Base-by-base conservation (phyloP, 2,113 vertebrate genomes). In the Odontesthes bonariensis region DNA sequence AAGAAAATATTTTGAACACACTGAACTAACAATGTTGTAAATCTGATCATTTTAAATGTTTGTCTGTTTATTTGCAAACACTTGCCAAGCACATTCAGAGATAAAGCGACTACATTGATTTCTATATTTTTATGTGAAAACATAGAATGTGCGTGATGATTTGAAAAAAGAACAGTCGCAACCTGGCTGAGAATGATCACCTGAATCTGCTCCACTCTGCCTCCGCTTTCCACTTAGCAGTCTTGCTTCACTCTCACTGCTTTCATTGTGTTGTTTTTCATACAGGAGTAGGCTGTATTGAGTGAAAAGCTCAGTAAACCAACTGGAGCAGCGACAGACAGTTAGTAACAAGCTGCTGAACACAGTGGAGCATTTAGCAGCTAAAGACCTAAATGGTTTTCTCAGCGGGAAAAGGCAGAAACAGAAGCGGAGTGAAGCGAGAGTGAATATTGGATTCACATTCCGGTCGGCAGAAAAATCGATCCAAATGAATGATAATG, bases 401-500 rank as follows among this genome's bases (percentile, higher is more conserved):
- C 44, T 38, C 55, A 60, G 56, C 56, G 27, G 56, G 68, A 57
- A 12, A 12, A 31, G 22, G 9, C 19, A 9, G 8, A 38, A 70
- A 47, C 56, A 46, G 0, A 27, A 46, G 9, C 10, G 23, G 6
- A 16, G 23, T 9, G 8, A 23, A 16, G 49, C 22, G 10, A 35
- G 27, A 51, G 32, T 20, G 10, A 40, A 62, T 20, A 69, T 14
- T 49, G 42, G 31, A 56, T 46, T 73, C 38, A 22, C 58, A 54
- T 8, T 55, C 38, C 33, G 47, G 17, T 13, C 52, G 35, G 33
- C 33, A 55, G 49, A 54, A 32, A 62, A 54, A 54, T 54, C 32
- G 22, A 55, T 55, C 23, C 7, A 46, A 46, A 56, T 56, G 60
- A 56, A 56, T 64, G 10, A 49, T 55, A 62, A 54, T 46, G 5